Evolutionary conservation across 2,113 vertebrate genomes (phyloP).

Genomic region (Pipa parva): DNA sequence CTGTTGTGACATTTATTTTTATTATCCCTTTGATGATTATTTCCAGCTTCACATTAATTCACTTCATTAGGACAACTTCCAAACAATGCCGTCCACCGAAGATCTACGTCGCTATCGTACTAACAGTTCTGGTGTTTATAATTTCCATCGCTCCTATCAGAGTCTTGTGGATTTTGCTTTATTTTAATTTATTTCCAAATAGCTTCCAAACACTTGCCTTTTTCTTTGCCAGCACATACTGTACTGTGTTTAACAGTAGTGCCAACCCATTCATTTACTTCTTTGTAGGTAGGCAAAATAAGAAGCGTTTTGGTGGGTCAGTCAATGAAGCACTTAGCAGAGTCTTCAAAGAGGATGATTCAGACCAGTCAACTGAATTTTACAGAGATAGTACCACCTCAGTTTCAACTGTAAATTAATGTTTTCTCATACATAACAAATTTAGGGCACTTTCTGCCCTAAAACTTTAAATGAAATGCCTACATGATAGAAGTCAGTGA

Average conservation of each 20-base stretch:
- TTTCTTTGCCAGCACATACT: conserved; percentile 40
- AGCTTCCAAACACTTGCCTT: conserved; percentile 40
- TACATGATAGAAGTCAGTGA: too few species aligned
- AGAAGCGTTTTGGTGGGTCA: conserved; percentile 46
- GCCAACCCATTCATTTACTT: conserved; percentile 51
- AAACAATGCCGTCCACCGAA: conserved; percentile 38
- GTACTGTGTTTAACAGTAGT: conserved; percentile 43
- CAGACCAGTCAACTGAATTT: conserved; percentile 21
- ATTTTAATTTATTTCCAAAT: conserved; percentile 29
- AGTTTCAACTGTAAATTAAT: conserved; percentile 1
- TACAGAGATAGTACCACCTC: background rate
- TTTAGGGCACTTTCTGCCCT: too few species aligned
- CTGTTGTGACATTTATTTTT: conserved; percentile 45
- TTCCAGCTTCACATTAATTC: conserved; percentile 45
- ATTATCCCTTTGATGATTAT: conserved; percentile 43
- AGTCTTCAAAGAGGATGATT: conserved; percentile 47
- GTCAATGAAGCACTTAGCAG: conserved; percentile 47
- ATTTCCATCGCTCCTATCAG: conserved; percentile 50
- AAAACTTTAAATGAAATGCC: too few species aligned
- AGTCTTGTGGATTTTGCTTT: conserved; percentile 37
- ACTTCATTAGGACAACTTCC: conserved; percentile 46
- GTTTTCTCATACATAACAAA: too few species aligned
- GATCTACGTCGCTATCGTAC: conserved; percentile 47
- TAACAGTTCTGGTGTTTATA: conserved; percentile 45
- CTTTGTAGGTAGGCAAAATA: conserved; percentile 49